Conservation (phyloP, 2,888 invertebrate genomes). For the Drosophila vallismaia region DNA sequence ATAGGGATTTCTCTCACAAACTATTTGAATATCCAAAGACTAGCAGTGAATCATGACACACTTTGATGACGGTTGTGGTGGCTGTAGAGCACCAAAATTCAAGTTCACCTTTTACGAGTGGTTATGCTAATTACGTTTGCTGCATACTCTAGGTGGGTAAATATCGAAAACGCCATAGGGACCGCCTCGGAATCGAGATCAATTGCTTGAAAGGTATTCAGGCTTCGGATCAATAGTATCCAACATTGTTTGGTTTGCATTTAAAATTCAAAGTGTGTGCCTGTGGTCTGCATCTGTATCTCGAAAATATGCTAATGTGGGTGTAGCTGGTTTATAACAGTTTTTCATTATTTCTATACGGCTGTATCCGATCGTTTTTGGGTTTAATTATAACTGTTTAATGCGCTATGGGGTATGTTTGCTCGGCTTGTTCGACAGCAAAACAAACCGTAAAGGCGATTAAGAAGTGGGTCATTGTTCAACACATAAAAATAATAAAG, state of each 20-base stretch:
- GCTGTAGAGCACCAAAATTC: conserved; percentile 55
- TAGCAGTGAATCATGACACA: conserved; percentile 70
- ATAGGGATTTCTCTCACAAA: background rate
- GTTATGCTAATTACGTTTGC: conserved; percentile 62
- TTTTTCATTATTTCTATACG: conserved; percentile 40
- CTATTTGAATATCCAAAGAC: background rate
- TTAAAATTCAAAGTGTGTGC: background rate
- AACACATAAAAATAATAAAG: conserved; percentile 13
- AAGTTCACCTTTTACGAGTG: conserved; percentile 63
- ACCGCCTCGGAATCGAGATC: conserved; percentile 9
- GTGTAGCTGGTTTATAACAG: conserved; percentile 62
- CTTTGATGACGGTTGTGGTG: conserved; percentile 40
- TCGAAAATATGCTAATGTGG: conserved; percentile 62
- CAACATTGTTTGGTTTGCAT: conserved; percentile 3
- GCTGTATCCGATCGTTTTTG: conserved; percentile 14
- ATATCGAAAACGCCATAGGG: conserved; percentile 2
- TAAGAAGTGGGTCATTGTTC: conserved; percentile 53
- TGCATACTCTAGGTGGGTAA: conserved; percentile 18
- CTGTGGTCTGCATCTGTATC: conserved; percentile 12
- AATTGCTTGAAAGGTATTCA: conserved; percentile 40
- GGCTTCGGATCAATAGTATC: conserved; percentile 6
- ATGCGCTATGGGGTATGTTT: conserved; percentile 8
- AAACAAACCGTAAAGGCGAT: conserved; percentile 28
- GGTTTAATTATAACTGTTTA: conserved; percentile 61
- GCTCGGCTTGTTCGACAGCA: conserved; percentile 20